Evolutionary conservation across 2,797 vertebrate genomes (phyloP), one percentile per base, ranked within the genome.

Genomic region (Sebastes vulpes): DNA sequence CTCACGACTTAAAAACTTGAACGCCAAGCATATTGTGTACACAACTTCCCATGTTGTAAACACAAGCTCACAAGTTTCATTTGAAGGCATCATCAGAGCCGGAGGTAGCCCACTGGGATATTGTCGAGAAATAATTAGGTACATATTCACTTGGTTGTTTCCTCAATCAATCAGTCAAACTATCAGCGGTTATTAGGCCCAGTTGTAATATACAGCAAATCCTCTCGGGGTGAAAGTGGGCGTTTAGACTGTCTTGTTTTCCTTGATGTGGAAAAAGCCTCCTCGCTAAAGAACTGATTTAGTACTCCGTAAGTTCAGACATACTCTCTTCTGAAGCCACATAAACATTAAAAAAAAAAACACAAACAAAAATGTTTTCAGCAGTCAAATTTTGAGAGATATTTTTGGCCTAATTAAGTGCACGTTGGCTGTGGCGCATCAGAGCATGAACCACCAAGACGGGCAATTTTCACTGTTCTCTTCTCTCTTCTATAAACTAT

Each of bases 401-500:
- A 91, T 95, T 95, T 93, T 91, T 82, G 82, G 83, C 79, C 86
- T 92, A 94, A 96, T 94, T 93, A 95, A 86, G 82, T 60, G 82
- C 84, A 81, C 60, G 67, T 65, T 83, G 77, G 88, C 74, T 23
- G 81, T 78, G 66, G 83, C 68, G 79, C 90, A 89, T 87, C 88
- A 78, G 87, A 94, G 90, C 85, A 31, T 92, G 88, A 95, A 93
- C 84, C 89, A 90, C 91, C 90, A 89, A 94, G 92, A 95, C 87
- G 83, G 92, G 88, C 91, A 90, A 93, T 91, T 94, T 90, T 90
- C 76, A 84, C 90, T 69, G 80, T 87, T 81, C 88, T 86, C 82
- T 88, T 77, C 83, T 86, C 83, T 90, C 91, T 82, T 87, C 86
- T 93, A 90, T 89, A 89, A 95, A 95, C 89, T 94, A 91, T 92